These are phyloP conservation scores for Pluvialis apricaria DNA, from an alignment of 2,113 vertebrate genomes.

Conservation along the genomic window DNA sequence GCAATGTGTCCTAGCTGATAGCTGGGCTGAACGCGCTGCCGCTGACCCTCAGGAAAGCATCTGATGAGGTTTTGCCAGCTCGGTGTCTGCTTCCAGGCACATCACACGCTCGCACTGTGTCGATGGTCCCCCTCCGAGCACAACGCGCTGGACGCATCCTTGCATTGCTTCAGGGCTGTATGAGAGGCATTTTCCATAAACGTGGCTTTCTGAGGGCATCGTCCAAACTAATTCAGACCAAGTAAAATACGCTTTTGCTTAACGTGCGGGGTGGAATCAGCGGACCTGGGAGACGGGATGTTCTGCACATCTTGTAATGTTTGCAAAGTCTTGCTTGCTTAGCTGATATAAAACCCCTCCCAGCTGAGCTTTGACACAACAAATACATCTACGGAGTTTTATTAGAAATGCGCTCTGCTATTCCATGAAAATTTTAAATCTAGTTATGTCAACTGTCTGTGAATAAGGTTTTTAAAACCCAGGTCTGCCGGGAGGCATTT, in stretches of 20 bases:
- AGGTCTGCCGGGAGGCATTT: neutral
- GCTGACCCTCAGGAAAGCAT: neutral
- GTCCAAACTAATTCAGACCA: neutral
- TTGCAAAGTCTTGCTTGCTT: neutral
- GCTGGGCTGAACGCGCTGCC: neutral
- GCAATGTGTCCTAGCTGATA: neutral
- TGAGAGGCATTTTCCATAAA: neutral
- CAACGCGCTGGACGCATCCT: rapidly evolving
- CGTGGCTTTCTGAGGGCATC: rapidly evolving
- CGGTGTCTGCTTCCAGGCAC: neutral
- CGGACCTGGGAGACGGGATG: rapidly evolving
- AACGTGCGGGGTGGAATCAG: neutral
- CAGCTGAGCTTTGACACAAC: neutral
- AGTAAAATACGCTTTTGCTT: neutral
- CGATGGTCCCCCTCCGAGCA: neutral
- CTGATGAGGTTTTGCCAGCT: neutral
- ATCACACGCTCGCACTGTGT: rapidly evolving
- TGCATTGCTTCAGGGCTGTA: neutral
- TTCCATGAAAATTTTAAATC: neutral
- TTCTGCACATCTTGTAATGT: neutral
- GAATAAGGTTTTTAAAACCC: neutral
- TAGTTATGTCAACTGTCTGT: neutral
- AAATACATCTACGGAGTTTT: neutral
- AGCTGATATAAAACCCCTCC: neutral
- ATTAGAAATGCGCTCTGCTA: neutral